phyloP scores from a whole-genome alignment of 2,113 vertebrate genomes.

The Protobothrops flavoviridis region DNA sequence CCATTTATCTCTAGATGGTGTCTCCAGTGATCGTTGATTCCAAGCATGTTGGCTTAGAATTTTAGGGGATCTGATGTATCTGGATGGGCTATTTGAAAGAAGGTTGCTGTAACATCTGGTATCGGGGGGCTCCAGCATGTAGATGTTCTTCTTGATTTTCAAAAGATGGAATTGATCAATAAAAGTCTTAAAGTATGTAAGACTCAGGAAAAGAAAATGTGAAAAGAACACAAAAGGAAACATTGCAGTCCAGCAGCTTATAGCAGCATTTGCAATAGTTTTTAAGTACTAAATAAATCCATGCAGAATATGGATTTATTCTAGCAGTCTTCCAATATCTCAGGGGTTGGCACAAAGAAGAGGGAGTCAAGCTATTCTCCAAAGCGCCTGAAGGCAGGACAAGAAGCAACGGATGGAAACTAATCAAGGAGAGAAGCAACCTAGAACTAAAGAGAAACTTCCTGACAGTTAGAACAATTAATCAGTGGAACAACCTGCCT shows the following conservation, averaged over 20 bases:
- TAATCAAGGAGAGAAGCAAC: too few species aligned
- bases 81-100: neutral
- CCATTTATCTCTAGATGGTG: neutral
- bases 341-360: too few species aligned
- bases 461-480: too few species aligned
- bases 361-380: too few species aligned
- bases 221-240: neutral
- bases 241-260: neutral
- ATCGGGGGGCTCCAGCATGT: neutral
- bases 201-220: neutral
- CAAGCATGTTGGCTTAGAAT: neutral
- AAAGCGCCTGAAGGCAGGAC: too few species aligned
- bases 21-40: neutral
- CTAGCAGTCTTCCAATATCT: too few species aligned
- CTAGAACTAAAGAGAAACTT: too few species aligned
- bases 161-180: neutral
- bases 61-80: neutral
- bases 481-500: too few species aligned
- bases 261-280: neutral
- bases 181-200: neutral
- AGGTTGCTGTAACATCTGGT: neutral
- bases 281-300: neutral
- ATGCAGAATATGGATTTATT: neutral
- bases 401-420: too few species aligned
- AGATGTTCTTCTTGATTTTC: neutral